Evolutionary conservation across 2,113 vertebrate species (phyloP).

Genomic region (Camarhynchus parvulus): DNA sequence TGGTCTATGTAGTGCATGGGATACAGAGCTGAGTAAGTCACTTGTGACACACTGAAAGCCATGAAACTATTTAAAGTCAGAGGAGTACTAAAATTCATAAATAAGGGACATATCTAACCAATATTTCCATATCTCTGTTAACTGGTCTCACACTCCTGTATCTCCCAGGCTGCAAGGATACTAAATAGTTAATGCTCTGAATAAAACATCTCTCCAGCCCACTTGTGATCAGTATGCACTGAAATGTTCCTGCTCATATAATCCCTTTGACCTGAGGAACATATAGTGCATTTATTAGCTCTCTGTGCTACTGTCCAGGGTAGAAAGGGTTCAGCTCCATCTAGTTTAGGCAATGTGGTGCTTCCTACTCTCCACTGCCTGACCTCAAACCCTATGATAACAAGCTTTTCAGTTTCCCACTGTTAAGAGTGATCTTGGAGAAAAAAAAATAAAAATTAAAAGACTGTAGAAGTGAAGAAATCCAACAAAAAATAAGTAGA

Average conservation of each 20-base stretch:
- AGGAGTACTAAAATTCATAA: not conserved
- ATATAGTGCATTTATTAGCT: not conserved
- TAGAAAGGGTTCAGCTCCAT: not conserved
- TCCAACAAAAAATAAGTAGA: not conserved
- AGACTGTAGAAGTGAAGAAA: not conserved
- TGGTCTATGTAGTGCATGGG: not conserved
- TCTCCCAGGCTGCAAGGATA: not conserved
- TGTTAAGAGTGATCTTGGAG: not conserved
- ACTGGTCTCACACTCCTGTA: not conserved
- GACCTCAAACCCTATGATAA: not conserved
- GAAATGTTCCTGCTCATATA: slow-evolving; percentile 28
- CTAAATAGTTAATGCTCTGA: slow-evolving; percentile 56
- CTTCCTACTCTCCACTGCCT: not conserved
- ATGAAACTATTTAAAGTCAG: not conserved
- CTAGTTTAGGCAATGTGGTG: not conserved
- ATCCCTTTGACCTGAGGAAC: not conserved
- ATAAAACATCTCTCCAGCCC: slow-evolving; percentile 33
- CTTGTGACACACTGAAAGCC: not conserved
- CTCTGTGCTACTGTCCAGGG: not conserved
- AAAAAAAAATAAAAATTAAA: too few species aligned
- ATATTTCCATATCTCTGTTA: not conserved
- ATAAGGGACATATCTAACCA: not conserved
- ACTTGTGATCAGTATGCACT: not conserved
- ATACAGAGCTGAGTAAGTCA: not conserved
- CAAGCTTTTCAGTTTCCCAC: not conserved